Conservation (phyloP, 2,888 invertebrate species). For the Reticulitermes lucifugus region DNA sequence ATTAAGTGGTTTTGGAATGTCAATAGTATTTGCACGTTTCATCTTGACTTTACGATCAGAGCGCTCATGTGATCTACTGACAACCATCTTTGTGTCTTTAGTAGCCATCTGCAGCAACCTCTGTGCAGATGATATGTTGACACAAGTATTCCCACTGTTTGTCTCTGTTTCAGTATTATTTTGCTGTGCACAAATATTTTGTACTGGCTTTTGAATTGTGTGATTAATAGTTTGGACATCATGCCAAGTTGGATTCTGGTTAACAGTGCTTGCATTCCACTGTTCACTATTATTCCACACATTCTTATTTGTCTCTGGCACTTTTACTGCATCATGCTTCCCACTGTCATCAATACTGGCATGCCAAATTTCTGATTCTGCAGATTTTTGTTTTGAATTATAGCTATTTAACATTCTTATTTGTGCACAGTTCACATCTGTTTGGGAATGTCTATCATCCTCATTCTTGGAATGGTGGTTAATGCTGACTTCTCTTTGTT, state of each 20-base stretch:
- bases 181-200: not conserved
- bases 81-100: slow-evolving; percentile 51
- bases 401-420: not conserved
- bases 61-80: slow-evolving; percentile 56
- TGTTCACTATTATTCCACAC: not conserved
- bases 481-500: not conserved
- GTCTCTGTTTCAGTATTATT: slow-evolving; percentile 6
- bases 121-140: slow-evolving; percentile 53
- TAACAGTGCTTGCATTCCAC: not conserved
- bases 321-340: not conserved
- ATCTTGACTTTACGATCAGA: slow-evolving; percentile 78
- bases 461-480: not conserved
- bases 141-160: not conserved
- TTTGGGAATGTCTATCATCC: slow-evolving; percentile 7
- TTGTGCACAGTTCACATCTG: not conserved
- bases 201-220: not conserved
- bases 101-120: slow-evolving; percentile 57
- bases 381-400: not conserved
- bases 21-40: slow-evolving; percentile 91
- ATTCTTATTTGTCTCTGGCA: not conserved
- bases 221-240: not conserved
- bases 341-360: not conserved
- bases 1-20: slow-evolving; percentile 80
- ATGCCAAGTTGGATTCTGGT: not conserved
- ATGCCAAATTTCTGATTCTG: not conserved